These are phyloP conservation scores for Heterohyrax brucei DNA, from an alignment of 2,797 vertebrate species.

Conservation along the genomic window DNA sequence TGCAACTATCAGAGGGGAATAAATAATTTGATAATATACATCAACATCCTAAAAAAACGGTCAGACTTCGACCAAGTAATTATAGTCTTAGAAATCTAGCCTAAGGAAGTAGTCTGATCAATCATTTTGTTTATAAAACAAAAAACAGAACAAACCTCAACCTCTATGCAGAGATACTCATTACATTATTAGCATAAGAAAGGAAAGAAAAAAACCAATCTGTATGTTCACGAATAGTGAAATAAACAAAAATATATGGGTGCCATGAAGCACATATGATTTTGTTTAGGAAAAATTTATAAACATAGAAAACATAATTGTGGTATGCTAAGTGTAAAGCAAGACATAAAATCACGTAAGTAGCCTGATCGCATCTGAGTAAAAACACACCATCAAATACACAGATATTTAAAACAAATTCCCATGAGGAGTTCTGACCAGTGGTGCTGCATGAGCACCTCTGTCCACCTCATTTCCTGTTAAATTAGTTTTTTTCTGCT, in stretches of 20 bases:
- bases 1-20: not conserved
- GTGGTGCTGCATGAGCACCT: not conserved
- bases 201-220: not conserved
- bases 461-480: not conserved
- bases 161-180: not conserved
- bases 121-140: not conserved
- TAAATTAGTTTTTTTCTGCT: constrained; percentile 6
- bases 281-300: not conserved
- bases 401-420: not conserved
- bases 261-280: not conserved
- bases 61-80: not conserved
- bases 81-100: not conserved
- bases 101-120: not conserved
- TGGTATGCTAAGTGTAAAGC: not conserved
- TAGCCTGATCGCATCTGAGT: not conserved
- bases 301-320: not conserved
- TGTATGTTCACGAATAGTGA: not conserved
- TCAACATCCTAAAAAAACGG: not conserved
- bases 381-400: not conserved
- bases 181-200: not conserved
- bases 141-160: not conserved
- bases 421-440: not conserved
- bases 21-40: not conserved
- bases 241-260: not conserved
- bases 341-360: not conserved